A percentile compares a stretch with the other conserved stretches of the same genome.
phyloP scores from a whole-genome alignment of 2,113 vertebrate species.

The Cololabis saira region DNA sequence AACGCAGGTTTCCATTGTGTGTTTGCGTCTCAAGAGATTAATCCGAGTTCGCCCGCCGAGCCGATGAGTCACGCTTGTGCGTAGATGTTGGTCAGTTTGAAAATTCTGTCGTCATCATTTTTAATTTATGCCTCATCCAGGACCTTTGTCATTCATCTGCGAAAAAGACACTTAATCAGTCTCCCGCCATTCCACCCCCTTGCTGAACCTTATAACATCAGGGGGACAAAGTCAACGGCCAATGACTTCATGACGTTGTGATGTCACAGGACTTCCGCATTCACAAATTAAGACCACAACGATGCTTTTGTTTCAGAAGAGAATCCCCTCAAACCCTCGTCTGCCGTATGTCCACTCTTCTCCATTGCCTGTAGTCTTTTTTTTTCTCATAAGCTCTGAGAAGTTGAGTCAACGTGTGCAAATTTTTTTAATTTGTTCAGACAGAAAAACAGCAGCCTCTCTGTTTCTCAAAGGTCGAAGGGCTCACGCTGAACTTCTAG shows the following conservation, averaged over 20 bases:
- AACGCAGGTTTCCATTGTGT: background rate
- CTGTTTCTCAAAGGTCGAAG: slow-evolving; percentile 38
- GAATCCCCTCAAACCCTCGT: slow-evolving; percentile 26
- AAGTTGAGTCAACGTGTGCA: slow-evolving; percentile 9
- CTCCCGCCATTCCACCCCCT: slow-evolving; percentile 70
- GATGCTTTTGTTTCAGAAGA: slow-evolving; percentile 59
- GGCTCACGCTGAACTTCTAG: slow-evolving; percentile 10
- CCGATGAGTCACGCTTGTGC: slow-evolving; percentile 8
- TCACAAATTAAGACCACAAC: slow-evolving; percentile 52
- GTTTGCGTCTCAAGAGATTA: background rate
- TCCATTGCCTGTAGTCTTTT: background rate
- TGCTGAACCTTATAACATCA: slow-evolving; percentile 42
- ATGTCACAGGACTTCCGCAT: slow-evolving; percentile 63
- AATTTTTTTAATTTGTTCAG: slow-evolving; percentile 40
- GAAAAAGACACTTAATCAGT: slow-evolving; percentile 41
- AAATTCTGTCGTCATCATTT: background rate
- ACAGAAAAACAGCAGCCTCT: slow-evolving; percentile 31
- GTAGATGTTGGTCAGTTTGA: background rate
- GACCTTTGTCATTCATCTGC: slow-evolving; percentile 8
- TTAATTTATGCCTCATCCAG: slow-evolving; percentile 4
- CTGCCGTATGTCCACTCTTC: background rate
- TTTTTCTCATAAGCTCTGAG: background rate
- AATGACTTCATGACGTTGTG: slow-evolving; percentile 41
- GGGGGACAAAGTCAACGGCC: slow-evolving; percentile 2
- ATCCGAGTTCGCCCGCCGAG: background rate